Percentiles rank a stretch among this genome's conserved stretches.
Conservation (phyloP, 2,888 invertebrate species). For the Acleris emargana region DNA sequence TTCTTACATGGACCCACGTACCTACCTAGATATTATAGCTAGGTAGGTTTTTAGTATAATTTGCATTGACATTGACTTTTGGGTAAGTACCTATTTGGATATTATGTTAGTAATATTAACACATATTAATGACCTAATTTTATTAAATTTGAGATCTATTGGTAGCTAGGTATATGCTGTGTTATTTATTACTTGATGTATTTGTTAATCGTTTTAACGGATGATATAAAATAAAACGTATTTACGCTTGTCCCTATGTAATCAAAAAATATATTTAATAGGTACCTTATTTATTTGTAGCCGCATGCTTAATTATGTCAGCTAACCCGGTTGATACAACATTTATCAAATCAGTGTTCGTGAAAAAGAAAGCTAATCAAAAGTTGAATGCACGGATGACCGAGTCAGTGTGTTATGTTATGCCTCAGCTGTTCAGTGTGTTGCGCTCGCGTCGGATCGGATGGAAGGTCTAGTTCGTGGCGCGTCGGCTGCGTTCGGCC, state of each 20-base stretch:
- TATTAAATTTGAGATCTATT: too few species aligned
- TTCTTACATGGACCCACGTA: slow-evolving; percentile 6
- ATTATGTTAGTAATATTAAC: too few species aligned
- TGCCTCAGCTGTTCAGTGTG: slow-evolving; percentile 80
- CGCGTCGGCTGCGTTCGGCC: slow-evolving; percentile 64
- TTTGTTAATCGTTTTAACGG: too few species aligned
- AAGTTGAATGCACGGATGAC: slow-evolving; percentile 84
- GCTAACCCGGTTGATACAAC: slow-evolving; percentile 10
- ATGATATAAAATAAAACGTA: too few species aligned
- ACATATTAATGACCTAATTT: too few species aligned
- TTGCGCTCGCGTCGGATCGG: slow-evolving; percentile 66
- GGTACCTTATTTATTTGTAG: neutral
- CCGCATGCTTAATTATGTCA: neutral
- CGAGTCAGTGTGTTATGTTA: slow-evolving; percentile 84
- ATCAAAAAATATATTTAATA: neutral
- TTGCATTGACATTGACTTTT: too few species aligned
- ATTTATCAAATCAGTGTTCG: slow-evolving; percentile 61
- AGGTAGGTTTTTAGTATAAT: too few species aligned
- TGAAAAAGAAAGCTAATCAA: slow-evolving; percentile 82
- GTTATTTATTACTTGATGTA: too few species aligned
- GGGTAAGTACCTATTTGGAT: too few species aligned
- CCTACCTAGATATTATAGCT: too few species aligned
- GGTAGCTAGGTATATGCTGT: too few species aligned
- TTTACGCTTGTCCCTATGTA: too few species aligned
- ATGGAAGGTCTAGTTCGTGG: slow-evolving; percentile 81